Base-by-base conservation (phyloP, 2,113 vertebrate genomes). In the Crotalus horridus region DNA sequence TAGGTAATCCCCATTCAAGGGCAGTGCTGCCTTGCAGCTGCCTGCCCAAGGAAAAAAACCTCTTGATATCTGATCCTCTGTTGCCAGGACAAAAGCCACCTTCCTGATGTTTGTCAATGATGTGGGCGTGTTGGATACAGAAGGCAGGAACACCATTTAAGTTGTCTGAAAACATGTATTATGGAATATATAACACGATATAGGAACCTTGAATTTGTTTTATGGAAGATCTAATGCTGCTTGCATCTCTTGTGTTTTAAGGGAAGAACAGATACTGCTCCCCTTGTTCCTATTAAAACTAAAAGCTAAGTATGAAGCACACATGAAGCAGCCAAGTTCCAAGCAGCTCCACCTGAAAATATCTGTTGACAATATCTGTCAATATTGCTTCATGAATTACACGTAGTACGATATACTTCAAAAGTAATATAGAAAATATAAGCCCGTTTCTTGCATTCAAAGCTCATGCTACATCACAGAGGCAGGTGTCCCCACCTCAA, bases 1-100 rank as follows among this genome's bases (percentile, higher is more conserved):
- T 55, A 91, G 11, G 53, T 74, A 93, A 91, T 33, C 85, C 89
- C 53, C 39, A 13, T 15, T 88, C 92, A 93, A 93, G 89, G 92
- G 15, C 86, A 58, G 29, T n/a, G 39, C 85, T 53, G 89, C 59
- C 74, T 86, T 74, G 39, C 85, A 91, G 53, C 59, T 81, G 85
- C 85, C 53, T 43, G 85, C 6, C 23, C 10, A 86, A 20, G 51
- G 58, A 17, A n/a, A 87, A 87, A 48, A 64, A 43, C 10, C 23
- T 88, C 89, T 51, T 17, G 59, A 91, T 61, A 93, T 29, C 89
- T 20, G 85, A 93, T 51, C 85, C 59, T 46, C 39, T 74, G 59
- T 58, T 88, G 85, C 53, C 26, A 74, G 85, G 46, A 74, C 53
- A 88, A 26, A 53, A 74, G 20, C 33, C 12, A 46, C 39, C 23